A percentile compares a stretch with the other conserved stretches of the same genome.
Evolutionary conservation across 2,113 vertebrate species (phyloP).

Genomic region (Hypomesus transpacificus): DNA sequence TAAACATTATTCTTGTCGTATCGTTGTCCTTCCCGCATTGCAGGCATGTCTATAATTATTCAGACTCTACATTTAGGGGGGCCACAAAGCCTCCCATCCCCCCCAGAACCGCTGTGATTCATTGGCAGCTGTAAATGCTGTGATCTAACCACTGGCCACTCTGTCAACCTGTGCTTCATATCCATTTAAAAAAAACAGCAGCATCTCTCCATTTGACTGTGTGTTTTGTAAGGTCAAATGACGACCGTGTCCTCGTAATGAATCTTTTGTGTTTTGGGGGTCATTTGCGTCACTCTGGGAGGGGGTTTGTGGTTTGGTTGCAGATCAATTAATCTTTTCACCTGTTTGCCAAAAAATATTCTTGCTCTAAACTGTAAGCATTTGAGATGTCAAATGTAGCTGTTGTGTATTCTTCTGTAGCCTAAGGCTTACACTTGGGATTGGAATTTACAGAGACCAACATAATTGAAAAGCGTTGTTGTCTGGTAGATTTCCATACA

Average conservation of each 20-base stretch:
- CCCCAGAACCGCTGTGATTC: too few relatives aligned
- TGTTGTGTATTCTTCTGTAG: not conserved
- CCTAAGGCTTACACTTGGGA: not conserved
- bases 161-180: constrained; percentile 21
- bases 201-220: not conserved
- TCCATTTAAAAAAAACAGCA: constrained; percentile 14
- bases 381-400: not conserved
- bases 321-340: constrained; percentile 23
- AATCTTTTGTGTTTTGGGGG: constrained; percentile 9
- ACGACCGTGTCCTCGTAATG: constrained; percentile 10
- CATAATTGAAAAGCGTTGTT: too few relatives aligned
- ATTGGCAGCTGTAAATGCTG: constrained; percentile 30
- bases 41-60: too few relatives aligned
- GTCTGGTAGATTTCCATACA: too few relatives aligned
- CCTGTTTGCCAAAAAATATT: not conserved
- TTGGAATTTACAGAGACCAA: too few relatives aligned
- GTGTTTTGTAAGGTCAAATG: constrained; percentile 17
- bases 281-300: constrained; percentile 17
- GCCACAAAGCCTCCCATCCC: too few relatives aligned
- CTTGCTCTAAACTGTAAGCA: not conserved
- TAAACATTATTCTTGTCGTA: too few relatives aligned
- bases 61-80: too few relatives aligned
- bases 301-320: constrained; percentile 4
- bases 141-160: constrained; percentile 27
- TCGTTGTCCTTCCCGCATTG: too few relatives aligned